Conservation (phyloP, 2,888 invertebrate species). For the Drosophila pseudotakahashii region DNA sequence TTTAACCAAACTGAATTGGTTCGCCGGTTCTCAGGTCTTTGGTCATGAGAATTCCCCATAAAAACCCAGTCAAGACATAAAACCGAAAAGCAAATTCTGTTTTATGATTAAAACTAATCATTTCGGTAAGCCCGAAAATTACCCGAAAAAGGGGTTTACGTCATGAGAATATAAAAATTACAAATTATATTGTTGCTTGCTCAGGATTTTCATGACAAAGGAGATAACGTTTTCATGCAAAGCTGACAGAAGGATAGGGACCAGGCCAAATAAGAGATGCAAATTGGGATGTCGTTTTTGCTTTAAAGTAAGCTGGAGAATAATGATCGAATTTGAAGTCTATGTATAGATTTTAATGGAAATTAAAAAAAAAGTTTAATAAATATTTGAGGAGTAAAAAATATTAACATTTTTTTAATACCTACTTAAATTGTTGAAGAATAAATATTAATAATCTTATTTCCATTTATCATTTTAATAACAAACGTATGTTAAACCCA, state of each 20-base stretch:
- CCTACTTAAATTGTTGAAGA: too few relatives aligned
- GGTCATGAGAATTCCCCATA: conserved; percentile 17
- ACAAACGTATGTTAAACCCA: too few relatives aligned
- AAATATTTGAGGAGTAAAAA: too few relatives aligned
- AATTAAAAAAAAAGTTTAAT: neutral
- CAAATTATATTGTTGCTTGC: conserved; percentile 44
- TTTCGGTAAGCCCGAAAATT: conserved; percentile 16
- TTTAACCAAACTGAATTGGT: conserved; percentile 2
- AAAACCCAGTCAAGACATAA: conserved; percentile 31
- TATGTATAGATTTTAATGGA: neutral
- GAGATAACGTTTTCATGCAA: conserved; percentile 23
- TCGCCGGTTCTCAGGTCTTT: neutral
- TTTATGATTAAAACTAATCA: conserved; percentile 68
- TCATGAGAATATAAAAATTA: conserved; percentile 26
- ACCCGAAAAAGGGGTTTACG: conserved; percentile 6
- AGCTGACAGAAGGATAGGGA: neutral
- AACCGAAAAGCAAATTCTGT: conserved; percentile 36
- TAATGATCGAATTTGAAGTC: neutral
- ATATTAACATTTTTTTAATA: too few relatives aligned
- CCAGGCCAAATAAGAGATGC: neutral
- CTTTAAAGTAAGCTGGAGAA: too few relatives aligned
- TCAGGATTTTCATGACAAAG: conserved; percentile 34
- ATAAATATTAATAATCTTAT: too few relatives aligned
- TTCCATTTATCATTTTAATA: too few relatives aligned
- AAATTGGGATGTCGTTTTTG: neutral